These are phyloP conservation scores for Maconellicoccus hirsutus DNA, from an alignment of 1,140 invertebrate genomes.

Conservation along the genomic window DNA sequence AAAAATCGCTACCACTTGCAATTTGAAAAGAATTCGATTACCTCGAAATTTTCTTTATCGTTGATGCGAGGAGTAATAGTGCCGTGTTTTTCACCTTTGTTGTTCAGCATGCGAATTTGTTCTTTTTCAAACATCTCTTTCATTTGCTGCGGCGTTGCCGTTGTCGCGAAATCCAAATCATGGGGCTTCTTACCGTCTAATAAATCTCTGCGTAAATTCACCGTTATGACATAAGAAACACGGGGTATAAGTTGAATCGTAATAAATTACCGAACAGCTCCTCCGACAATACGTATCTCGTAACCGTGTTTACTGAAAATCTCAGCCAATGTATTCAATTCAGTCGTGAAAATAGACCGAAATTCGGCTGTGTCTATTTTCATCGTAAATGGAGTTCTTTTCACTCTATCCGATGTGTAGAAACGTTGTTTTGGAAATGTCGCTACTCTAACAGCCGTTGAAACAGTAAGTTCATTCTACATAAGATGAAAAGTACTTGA, in stretches of 20 bases:
- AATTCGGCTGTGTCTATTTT: conserved; percentile 61
- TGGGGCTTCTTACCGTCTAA: conserved; percentile 70
- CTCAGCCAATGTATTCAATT: conserved; percentile 52
- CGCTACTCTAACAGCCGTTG: no score
- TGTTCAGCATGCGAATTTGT: conserved; percentile 82
- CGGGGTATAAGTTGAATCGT: neutral
- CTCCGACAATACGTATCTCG: conserved; percentile 87
- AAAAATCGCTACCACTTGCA: neutral
- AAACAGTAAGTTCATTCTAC: no score
- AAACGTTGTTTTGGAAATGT: no score
- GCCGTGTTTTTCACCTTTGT: conserved; percentile 90
- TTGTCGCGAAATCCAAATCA: conserved; percentile 96
- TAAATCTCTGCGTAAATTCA: conserved; percentile 58
- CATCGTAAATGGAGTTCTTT: conserved; percentile 53
- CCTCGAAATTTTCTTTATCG: conserved; percentile 49
- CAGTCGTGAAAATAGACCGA: conserved; percentile 65
- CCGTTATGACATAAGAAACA: conserved; percentile 10
- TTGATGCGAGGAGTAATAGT: conserved; percentile 95
- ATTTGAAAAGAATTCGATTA: neutral
- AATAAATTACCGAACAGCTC: conserved; percentile 57
- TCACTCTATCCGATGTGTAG: no score
- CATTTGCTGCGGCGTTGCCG: conserved; percentile 93
- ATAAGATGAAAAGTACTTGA: no score
- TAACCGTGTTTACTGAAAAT: conserved; percentile 73
- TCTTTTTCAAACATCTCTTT: conserved; percentile 83